phyloP scores from a whole-genome alignment of 2,113 vertebrate species.

The Barnardius zonarius region DNA sequence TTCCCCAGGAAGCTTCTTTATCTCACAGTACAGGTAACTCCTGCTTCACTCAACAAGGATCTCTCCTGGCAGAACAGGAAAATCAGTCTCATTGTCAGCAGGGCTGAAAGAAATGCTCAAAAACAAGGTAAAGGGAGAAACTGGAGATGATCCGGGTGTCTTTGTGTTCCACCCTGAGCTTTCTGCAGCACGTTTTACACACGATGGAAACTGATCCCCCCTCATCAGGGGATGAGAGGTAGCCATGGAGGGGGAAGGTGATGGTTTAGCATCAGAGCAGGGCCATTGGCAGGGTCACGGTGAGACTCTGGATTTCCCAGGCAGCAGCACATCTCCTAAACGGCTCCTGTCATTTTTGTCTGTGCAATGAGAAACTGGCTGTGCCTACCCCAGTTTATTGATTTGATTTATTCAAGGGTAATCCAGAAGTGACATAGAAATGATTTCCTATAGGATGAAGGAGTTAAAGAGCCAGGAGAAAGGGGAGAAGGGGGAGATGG shows the following conservation, averaged over 20 bases:
- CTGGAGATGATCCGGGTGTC: neutral
- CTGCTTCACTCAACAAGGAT: neutral
- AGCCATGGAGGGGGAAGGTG: neutral
- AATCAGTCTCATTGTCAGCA: neutral
- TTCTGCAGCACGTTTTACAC: neutral
- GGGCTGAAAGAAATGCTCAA: neutral
- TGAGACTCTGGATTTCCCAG: neutral
- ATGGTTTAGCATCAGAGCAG: neutral
- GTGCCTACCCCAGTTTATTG: neutral
- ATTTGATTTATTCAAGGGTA: neutral
- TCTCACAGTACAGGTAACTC: constrained; percentile 10
- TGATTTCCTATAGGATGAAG: neutral
- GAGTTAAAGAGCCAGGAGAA: neutral
- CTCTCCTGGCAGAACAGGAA: constrained; percentile 33
- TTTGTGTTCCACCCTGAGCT: neutral
- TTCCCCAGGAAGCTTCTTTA: neutral
- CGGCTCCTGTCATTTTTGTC: neutral
- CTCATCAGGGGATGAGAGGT: neutral
- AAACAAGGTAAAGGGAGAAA: neutral
- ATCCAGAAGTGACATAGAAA: neutral
- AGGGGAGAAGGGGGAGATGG: neutral
- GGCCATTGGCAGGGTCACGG: neutral
- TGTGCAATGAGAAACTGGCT: neutral
- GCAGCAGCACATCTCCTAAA: neutral
- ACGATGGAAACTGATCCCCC: neutral